These are phyloP conservation scores for Paratilapia polleni DNA, from an alignment of 2,113 vertebrate genomes.

Conservation along the genomic window DNA sequence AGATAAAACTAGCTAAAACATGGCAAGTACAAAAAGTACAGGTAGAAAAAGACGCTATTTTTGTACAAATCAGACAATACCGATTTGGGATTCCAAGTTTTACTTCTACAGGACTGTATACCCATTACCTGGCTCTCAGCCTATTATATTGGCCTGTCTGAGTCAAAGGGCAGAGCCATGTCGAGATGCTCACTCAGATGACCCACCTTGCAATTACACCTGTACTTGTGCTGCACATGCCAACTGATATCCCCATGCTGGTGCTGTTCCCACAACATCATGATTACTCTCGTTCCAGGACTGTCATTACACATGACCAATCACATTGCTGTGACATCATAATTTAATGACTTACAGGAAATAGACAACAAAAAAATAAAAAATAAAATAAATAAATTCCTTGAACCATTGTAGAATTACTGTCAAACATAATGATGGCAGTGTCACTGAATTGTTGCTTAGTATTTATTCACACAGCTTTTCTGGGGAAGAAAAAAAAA, in stretches of 20 bases:
- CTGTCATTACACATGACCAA: neutral
- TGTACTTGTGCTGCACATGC: neutral
- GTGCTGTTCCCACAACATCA: neutral
- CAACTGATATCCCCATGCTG: neutral
- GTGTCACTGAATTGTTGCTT: neutral
- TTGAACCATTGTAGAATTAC: neutral
- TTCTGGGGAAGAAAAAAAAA: neutral
- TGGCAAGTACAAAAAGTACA: neutral
- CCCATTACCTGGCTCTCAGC: neutral
- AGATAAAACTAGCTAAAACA: neutral
- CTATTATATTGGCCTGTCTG: accelerated
- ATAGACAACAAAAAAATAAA: neutral
- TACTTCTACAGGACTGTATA: no score
- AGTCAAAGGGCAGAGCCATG: neutral
- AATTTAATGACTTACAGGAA: neutral
- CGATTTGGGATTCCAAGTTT: neutral
- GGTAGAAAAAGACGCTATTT: neutral
- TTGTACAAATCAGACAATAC: neutral
- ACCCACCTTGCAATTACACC: neutral
- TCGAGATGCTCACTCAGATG: neutral
- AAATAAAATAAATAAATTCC: neutral
- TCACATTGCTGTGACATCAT: neutral
- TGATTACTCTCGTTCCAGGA: neutral
- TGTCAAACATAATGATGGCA: neutral
- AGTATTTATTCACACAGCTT: neutral